phyloP scores from a whole-genome alignment of 2,797 vertebrate genomes.

The Pantherophis vulpinus region DNA sequence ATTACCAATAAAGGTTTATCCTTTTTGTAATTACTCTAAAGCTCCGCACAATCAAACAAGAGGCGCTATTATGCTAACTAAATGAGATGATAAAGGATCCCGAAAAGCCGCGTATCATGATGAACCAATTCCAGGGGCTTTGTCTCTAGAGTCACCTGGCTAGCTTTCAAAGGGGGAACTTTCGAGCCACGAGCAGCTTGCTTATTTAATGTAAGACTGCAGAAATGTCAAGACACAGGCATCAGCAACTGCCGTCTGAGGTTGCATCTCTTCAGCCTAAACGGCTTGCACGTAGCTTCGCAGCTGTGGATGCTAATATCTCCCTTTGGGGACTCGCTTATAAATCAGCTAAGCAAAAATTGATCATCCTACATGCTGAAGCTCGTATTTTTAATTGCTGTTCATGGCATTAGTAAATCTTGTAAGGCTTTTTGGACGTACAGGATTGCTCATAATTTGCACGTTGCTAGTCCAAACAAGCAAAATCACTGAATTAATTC shows the following conservation, averaged over 20 bases:
- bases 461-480: conserved; percentile 24
- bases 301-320: neutral
- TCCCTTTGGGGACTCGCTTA: neutral
- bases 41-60: conserved; percentile 54
- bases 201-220: neutral
- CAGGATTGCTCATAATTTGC: conserved; percentile 37
- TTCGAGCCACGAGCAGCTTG: conserved; percentile 23
- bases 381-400: conserved; percentile 8
- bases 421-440: conserved; percentile 10
- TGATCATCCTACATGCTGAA: conserved; percentile 19
- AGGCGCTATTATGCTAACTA: conserved; percentile 59
- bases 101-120: conserved; percentile 58
- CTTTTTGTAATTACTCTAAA: conserved; percentile 68
- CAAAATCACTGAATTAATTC: conserved; percentile 36
- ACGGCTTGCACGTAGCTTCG: neutral
- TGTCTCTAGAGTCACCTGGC: conserved; percentile 42
- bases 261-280: neutral
- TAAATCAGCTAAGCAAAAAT: conserved; percentile 10
- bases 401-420: conserved; percentile 49
- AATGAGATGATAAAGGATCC: conserved; percentile 62
- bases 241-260: neutral
- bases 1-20: conserved; percentile 70
- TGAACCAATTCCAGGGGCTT: conserved; percentile 43
- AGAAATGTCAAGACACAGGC: neutral
- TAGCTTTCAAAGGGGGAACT: conserved; percentile 26